Evolutionary conservation across 2,113 vertebrate genomes (phyloP).

Genomic region (Cyphomyrus plagiostoma): DNA sequence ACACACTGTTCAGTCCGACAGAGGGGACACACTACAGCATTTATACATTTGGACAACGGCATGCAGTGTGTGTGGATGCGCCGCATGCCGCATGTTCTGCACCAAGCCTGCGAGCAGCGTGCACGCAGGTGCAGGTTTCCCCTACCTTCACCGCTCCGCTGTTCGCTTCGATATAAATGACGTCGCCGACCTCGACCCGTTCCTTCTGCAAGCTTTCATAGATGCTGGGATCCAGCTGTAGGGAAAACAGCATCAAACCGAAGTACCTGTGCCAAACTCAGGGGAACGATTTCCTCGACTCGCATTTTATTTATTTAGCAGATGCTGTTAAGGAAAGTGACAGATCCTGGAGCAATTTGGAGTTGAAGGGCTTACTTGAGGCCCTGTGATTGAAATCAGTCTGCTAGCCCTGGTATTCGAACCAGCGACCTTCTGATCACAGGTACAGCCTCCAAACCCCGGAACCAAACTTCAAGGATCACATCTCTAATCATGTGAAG

Average conservation of each 20-base stretch:
- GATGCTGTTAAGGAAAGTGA: not conserved
- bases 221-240: slow-evolving; percentile 93
- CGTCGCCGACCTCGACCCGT: slow-evolving; percentile 89
- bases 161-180: slow-evolving; percentile 98
- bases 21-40: not conserved
- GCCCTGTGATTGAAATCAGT: not conserved
- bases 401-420: not conserved
- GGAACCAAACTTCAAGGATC: not conserved
- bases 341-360: not conserved
- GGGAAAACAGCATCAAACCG: slow-evolving; percentile 20
- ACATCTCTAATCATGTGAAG: not conserved
- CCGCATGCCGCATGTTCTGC: not conserved
- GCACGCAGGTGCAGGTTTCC: not conserved
- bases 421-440: not conserved
- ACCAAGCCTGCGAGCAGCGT: not conserved
- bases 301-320: not conserved
- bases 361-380: not conserved
- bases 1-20: not conserved
- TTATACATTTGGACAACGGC: not conserved
- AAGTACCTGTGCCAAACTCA: not conserved
- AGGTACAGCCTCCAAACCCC: not conserved
- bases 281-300: not conserved
- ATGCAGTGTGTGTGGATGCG: not conserved
- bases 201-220: slow-evolving; percentile 98
- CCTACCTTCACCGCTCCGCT: slow-evolving; percentile 95